Evolutionary conservation across 2,888 invertebrate species (phyloP), one percentile per base, ranked within the genome.

Genomic region (Agonopterix heracliana): DNA sequence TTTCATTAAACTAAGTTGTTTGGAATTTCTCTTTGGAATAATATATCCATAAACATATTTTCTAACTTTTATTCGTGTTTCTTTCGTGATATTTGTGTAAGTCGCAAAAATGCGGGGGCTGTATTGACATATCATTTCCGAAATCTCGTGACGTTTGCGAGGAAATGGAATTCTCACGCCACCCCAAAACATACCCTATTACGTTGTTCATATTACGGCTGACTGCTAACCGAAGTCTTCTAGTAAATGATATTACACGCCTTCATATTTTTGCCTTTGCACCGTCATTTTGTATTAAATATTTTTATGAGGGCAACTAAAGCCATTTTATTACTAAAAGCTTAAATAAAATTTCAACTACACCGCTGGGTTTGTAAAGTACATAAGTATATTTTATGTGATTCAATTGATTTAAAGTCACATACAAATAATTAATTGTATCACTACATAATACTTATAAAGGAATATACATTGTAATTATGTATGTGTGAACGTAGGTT

Each of bases 161-260:
- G 56, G 55, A 59, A 57, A 59, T 57, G 53, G 50, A 57, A 54
- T 57, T 51, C 49, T 53, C 52, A 38, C 49, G 48, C 47, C 55
- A 36, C 49, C 35, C 46, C 48, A 50, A 48, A 52, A 48, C 46
- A 49, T 40, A 43, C 46, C 45, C 51, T 41, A 51, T 49, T 57
- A 55, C 54, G 50, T 34, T 52, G 53, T 53, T 55, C 57, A 54
- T 55, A 59, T 54, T 52, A 53, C 56, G 54, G 54, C 47, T 51
- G 41, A 53, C 44, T 53, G 54, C 56, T 54, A 51, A 55, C 53
- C 56, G 56, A 55, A 54, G 55, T 59, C 56, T 54, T 57, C 57
- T 43, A 51, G 41, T 43, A 44, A 48, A 42, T 45, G 40, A 46
- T 42, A 34, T 49, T 45, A 41, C 7, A 13, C 41, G 41, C 8